Evolutionary conservation across 2,797 vertebrate genomes (phyloP).

Genomic region (Takifugu rubripes): DNA sequence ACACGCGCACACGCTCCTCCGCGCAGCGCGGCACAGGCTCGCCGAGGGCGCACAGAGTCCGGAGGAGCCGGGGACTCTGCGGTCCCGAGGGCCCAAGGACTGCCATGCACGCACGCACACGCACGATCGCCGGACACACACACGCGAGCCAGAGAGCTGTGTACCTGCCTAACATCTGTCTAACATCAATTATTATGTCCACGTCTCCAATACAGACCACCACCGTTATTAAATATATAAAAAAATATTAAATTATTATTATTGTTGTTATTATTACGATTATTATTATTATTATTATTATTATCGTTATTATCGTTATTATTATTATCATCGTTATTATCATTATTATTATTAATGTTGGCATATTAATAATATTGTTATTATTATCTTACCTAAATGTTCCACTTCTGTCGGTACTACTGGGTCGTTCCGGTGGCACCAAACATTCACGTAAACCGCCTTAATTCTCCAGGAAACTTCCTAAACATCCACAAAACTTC

Average conservation of each 20-base stretch:
- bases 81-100: conserved; percentile 31
- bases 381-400: conserved; percentile 35
- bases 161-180: conserved; percentile 40
- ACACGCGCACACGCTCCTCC: no score
- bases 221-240: no score
- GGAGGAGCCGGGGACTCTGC: conserved; percentile 8
- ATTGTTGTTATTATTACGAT: no score
- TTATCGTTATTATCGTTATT: no score
- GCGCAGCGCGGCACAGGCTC: not conserved
- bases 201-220: no score
- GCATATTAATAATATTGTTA: not conserved
- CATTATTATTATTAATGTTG: no score
- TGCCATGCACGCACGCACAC: conserved; percentile 7
- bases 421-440: conserved; percentile 25
- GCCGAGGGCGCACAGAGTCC: conserved; percentile 18
- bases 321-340: no score
- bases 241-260: no score
- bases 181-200: conserved; percentile 12
- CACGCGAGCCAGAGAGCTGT: conserved; percentile 4
- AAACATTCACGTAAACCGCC: conserved; percentile 10
- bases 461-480: conserved; percentile 39
- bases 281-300: no score
- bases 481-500: conserved; percentile 29
- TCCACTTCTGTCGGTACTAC: conserved; percentile 27
- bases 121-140: no score